Conservation (phyloP, 2,113 vertebrate species). For the Thamnaconus septentrionalis region DNA sequence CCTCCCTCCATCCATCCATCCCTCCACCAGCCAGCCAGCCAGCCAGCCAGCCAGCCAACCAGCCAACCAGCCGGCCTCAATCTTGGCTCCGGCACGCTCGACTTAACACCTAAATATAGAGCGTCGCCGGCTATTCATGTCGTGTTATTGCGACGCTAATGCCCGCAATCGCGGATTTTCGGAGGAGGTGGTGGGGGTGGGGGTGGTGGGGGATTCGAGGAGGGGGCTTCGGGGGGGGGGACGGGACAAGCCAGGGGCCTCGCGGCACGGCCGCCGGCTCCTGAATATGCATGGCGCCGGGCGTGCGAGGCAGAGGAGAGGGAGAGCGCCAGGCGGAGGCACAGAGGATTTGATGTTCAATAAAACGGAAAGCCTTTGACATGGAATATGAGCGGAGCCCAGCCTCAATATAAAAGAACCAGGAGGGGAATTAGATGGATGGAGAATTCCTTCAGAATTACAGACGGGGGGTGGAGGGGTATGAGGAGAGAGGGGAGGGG, state of each 20-base stretch:
- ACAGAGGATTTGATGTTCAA: constrained; percentile 82
- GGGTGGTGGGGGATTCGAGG: too few species aligned
- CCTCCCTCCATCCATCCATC: neutral
- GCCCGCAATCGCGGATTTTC: constrained; percentile 70
- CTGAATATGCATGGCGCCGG: constrained; percentile 76
- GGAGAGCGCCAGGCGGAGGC: constrained; percentile 67
- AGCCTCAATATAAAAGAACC: constrained; percentile 79
- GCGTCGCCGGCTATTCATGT: constrained; percentile 63
- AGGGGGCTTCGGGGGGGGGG: constrained; percentile 12
- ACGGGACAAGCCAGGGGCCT: constrained; percentile 48
- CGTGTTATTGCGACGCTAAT: constrained; percentile 74
- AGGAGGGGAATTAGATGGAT: constrained; percentile 78
- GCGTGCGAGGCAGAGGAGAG: constrained; percentile 54
- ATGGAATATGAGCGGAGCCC: constrained; percentile 76
- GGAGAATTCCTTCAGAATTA: constrained; percentile 78
- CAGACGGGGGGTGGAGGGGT: constrained; percentile 67
- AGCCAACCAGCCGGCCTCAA: constrained; percentile 32
- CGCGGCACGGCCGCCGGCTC: constrained; percentile 49
- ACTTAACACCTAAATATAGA: constrained; percentile 76
- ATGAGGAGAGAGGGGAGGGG: constrained; percentile 61
- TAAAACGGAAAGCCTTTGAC: constrained; percentile 80
- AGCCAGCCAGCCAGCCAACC: neutral
- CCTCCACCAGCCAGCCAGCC: too few species aligned
- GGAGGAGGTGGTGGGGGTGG: too few species aligned
- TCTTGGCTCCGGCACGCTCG: constrained; percentile 51